Conservation (phyloP, 2,888 invertebrate species). For the Dicyrtomina minuta region DNA sequence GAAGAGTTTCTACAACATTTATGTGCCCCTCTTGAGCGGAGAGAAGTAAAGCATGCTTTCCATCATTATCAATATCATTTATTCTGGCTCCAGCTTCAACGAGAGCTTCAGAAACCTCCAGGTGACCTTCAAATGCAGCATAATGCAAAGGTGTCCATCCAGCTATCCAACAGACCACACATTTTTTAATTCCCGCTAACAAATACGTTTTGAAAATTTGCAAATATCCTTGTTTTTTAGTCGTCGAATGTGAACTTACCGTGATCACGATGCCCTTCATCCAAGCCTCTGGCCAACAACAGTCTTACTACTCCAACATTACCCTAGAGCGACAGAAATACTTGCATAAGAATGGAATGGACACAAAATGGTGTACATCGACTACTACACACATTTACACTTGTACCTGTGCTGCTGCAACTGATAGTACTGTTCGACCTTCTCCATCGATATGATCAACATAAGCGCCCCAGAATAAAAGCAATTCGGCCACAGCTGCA, state of each 20-base stretch:
- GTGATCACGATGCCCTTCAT: conserved; percentile 71
- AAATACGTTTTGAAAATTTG: not conserved
- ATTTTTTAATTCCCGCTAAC: too few species aligned
- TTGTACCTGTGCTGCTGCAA: conserved; percentile 56
- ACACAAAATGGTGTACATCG: not conserved
- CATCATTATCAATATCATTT: conserved; percentile 87
- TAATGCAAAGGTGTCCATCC: conserved; percentile 96
- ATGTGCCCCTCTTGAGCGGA: conserved; percentile 81
- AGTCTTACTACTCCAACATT: conserved; percentile 86
- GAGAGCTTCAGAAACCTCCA: conserved; percentile 76
- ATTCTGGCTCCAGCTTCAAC: conserved; percentile 85
- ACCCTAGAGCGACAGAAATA: conserved; percentile 60
- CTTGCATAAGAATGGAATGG: not conserved
- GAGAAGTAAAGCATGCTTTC: conserved; percentile 81
- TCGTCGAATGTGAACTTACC: conserved; percentile 54
- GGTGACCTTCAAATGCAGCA: conserved; percentile 90
- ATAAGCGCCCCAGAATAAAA: conserved; percentile 93
- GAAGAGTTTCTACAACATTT: conserved; percentile 67
- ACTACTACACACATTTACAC: not conserved
- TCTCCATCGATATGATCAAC: conserved; percentile 88
- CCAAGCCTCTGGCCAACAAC: conserved; percentile 75
- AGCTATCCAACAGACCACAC: conserved; percentile 26
- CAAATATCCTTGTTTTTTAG: not conserved
- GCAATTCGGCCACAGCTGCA: conserved; percentile 76
- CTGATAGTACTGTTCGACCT: conserved; percentile 60